Conservation (phyloP, 2,888 invertebrate species). For the Zygaena filipendulae region DNA sequence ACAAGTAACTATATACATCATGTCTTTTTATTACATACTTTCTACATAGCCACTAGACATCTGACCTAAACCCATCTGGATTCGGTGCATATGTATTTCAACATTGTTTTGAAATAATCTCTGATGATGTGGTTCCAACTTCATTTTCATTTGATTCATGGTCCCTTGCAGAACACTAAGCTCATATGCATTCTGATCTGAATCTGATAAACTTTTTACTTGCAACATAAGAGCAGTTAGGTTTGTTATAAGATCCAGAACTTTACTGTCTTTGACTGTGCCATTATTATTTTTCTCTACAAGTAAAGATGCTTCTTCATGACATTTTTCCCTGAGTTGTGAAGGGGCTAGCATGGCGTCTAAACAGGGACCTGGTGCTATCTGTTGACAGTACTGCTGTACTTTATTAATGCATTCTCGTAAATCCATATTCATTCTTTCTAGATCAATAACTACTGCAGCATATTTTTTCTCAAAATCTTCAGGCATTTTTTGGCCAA, state of each 20-base stretch:
- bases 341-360: slow-evolving; percentile 91
- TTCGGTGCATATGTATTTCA: slow-evolving; percentile 91
- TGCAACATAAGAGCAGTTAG: slow-evolving; percentile 91
- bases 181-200: slow-evolving; percentile 90
- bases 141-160: slow-evolving; percentile 87
- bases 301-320: slow-evolving; percentile 84
- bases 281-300: slow-evolving; percentile 78
- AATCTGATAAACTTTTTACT: slow-evolving; percentile 81
- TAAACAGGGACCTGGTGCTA: slow-evolving; percentile 87
- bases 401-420: slow-evolving; percentile 87
- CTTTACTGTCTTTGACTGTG: slow-evolving; percentile 68
- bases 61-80: slow-evolving; percentile 78
- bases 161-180: slow-evolving; percentile 91
- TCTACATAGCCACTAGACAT: no score
- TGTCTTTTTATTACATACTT: no score
- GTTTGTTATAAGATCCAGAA: slow-evolving; percentile 85
- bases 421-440: slow-evolving; percentile 89
- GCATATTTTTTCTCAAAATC: slow-evolving; percentile 95
- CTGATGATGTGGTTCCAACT: slow-evolving; percentile 79
- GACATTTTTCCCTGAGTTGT: slow-evolving; percentile 87
- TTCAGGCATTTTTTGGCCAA: slow-evolving; percentile 80
- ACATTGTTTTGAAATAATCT: slow-evolving; percentile 87
- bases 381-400: slow-evolving; percentile 84
- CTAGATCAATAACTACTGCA: slow-evolving; percentile 86
- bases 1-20: no score